Evolutionary conservation across 2,113 vertebrate genomes (phyloP), one percentile per base, ranked within the genome.

Genomic region (Carassius gibelio): DNA sequence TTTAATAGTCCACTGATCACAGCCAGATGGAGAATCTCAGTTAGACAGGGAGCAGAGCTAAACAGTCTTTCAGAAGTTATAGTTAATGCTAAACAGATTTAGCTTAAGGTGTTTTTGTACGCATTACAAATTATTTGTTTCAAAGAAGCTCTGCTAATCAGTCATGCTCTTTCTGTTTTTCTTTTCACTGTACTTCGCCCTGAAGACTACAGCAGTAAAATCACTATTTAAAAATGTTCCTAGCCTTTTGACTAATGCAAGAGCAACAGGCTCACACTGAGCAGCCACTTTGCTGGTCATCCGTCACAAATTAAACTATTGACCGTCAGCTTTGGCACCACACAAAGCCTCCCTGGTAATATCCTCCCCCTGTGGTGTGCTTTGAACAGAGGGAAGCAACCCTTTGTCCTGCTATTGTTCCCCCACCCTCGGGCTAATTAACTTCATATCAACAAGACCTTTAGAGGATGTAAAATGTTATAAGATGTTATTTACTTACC

Each of bases 331-430:
- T 85, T 17, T 89, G 85, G 85, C 88, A 82, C 69, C 84, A 82
- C 64, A 69, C 42, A 84, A 81, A 69, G 83, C 45, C 75, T 61
- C 50, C 87, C 52, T 48, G 61, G 75, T 36, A 83, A 87, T 84
- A 86, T 84, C 74, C 84, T 76, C 82, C 85, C 68, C 82, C 84
- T 71, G 81, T 57, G 88, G 81, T 88, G 84, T 83, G 83, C 81
- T 85, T 79, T 71, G 81, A 85, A 85, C 84, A 52, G 38, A 64
- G 76, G 85, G 88, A 88, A 88, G 87, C 83, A 62, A 57, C 66
- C 72, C 84, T 79, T 69, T 80, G 71, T 81, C 89, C 83, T 82
- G 79, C 86, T 75, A 91, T 90, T 92, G 90, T 93, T 88, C 84
- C 85, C 50, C 72, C 55, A 64, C 78, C 62, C 84, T 23, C 64